Conservation (phyloP, 2,888 invertebrate genomes). For the Leucoptera coffeella region DNA sequence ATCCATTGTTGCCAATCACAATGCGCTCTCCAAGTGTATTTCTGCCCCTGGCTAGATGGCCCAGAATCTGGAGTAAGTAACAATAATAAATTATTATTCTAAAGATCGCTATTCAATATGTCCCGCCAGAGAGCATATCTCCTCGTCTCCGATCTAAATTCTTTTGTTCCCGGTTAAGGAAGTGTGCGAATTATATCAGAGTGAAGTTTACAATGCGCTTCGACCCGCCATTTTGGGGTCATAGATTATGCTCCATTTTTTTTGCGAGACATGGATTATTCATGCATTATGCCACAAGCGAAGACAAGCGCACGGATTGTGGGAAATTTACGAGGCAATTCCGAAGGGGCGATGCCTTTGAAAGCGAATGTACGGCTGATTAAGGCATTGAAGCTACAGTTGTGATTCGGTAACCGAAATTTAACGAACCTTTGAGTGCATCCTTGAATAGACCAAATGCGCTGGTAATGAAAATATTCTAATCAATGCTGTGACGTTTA, state of each 20-base stretch:
- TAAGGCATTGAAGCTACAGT: constrained; percentile 21
- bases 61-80: constrained; percentile 19
- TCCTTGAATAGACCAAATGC: too few relatives aligned
- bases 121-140: too few relatives aligned
- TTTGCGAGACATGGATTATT: constrained; percentile 17
- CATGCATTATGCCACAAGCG: constrained; percentile 46
- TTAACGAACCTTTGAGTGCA: too few relatives aligned
- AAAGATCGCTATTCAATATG: background rate
- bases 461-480: too few relatives aligned
- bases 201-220: constrained; percentile 12
- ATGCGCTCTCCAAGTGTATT: too few relatives aligned
- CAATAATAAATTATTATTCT: constrained; percentile 17
- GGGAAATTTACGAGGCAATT: constrained; percentile 43
- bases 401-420: too few relatives aligned
- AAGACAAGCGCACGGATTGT: constrained; percentile 25
- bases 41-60: background rate
- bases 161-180: constrained; percentile 24
- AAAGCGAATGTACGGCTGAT: constrained; percentile 12
- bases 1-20: constrained; percentile 25
- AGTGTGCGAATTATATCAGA: constrained; percentile 24
- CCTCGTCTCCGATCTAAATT: constrained; percentile 6
- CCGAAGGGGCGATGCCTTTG: constrained; percentile 20
- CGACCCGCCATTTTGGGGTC: constrained; percentile 10
- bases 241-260: constrained; percentile 29
- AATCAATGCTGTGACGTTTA: too few relatives aligned